Evolutionary conservation across 2,888 invertebrate genomes (phyloP), one percentile per base, ranked within the genome.

Genomic region (Chalcis sispes): DNA sequence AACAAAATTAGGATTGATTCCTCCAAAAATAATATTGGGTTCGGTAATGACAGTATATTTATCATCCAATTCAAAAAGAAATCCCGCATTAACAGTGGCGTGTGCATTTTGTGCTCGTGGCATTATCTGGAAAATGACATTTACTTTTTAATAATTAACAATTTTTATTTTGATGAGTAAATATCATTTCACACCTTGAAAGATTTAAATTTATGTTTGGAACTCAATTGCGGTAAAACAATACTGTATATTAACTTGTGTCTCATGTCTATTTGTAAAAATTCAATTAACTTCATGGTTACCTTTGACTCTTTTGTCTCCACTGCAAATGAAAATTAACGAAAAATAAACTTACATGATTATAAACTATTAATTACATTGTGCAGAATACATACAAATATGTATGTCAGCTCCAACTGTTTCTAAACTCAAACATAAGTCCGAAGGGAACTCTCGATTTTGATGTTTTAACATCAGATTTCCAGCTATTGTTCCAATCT

Each of bases 51-150:
- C 90, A 46, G 89, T 89, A 61, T 91, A 86, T 77, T 91, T 84
- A 76, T 90, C 79, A 62, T 90, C 85, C 46, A 94, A 85, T 85
- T 92, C 90, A 65, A 94, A 90, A 2, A 93, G 88, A 81, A 95
- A 94, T 1, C 92, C 95, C 13, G 94, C 94, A 83, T 95, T 95
- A 0, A 95, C 93, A 75, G 93, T 92, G 0, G 95, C 95, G 82
- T 94, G 94, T 0, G 95, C 93, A 82, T 95, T 95, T 89, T 94
- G 94, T 0, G 94, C 92, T 77, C 94, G 90, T 0, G 94, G 93
- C 92, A 94, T 94, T 62, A 95, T 93, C 94, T 93, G 62, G n/a
- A n/a, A n/a, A n/a, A n/a, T n/a, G n/a, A n/a, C n/a, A n/a, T n/a
- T n/a, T n/a, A n/a, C n/a, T n/a, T n/a, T n/a, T n/a, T n/a, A n/a